Base-by-base conservation (phyloP, 2,113 vertebrate species). In the Gasterosteus aculeatus region DNA sequence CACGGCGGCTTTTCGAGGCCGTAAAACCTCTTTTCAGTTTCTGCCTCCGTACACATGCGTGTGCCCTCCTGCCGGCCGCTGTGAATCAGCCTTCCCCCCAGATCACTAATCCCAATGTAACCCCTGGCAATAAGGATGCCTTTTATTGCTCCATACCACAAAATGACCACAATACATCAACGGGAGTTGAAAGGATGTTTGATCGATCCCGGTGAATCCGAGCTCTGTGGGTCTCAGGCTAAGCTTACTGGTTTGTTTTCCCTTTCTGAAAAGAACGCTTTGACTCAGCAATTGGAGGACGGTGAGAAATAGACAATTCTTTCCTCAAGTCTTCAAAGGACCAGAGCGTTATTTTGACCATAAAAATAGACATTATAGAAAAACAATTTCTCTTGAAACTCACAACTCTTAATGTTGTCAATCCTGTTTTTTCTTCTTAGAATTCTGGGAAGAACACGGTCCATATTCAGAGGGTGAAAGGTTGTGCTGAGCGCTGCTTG, bases 131-230 rank as follows among this genome's bases (percentile, higher is more conserved):
- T 65, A 59, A 41, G 26, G 65, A 3, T 26, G n/a, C 47, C 76
- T 29, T n/a, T 69, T 75, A 83, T 82, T 61, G 77, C 59, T 64
- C 73, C 39, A 16, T 75, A 47, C 70, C 38, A 58, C 78, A 77
- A 84, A 74, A 84, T 79, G 73, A 68, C 65, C 65, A 56, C 63
- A 60, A 68, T 85, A 71, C 58, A 82, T 82, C 81, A 86, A 41
- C 60, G 47, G 57, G 39, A 71, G 78, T 58, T 71, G 65, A 82
- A 84, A 71, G 72, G 66, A 56, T 77, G 71, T 72, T 72, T 80
- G 72, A 84, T 86, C 78, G 80, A 59, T 68, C n/a, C 7, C 51
- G 75, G 46, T 81, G 81, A 84, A 76, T 75, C 74, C 75, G 75
- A 64, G 59, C 14, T 15, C 0, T 1, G 58, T 57, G 69, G 29